A percentile compares a stretch with the other conserved stretches of the same genome.
These are phyloP conservation scores for Xerus rutilus DNA, from an alignment of 2,797 vertebrate species.

Conservation along the genomic window DNA sequence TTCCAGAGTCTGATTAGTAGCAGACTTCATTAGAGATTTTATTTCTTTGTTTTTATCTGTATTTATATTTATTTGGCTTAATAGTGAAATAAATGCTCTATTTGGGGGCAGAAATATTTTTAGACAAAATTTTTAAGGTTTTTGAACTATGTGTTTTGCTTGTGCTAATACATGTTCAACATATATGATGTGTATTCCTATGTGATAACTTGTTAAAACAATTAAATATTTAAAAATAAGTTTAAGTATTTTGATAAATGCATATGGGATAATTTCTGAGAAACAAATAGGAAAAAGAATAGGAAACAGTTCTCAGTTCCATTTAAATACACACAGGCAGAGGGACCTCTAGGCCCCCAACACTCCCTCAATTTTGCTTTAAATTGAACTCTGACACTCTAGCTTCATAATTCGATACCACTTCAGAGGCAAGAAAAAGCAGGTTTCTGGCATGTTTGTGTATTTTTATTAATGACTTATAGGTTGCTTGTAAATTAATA, in stretches of 20 bases:
- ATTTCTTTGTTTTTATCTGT: neutral
- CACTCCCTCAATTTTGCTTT: neutral
- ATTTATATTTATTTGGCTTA: neutral
- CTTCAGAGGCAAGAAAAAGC: neutral
- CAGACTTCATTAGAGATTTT: neutral
- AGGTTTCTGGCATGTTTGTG: neutral
- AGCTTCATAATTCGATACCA: neutral
- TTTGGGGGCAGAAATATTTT: neutral
- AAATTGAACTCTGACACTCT: neutral
- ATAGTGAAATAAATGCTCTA: neutral
- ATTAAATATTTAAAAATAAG: neutral
- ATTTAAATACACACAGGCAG: neutral
- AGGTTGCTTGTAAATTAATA: neutral
- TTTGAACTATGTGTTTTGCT: neutral
- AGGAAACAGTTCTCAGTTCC: accelerated
- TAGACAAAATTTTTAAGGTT: neutral
- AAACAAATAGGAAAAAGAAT: neutral
- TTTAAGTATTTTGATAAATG: neutral
- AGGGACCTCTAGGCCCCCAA: neutral
- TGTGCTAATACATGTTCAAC: neutral
- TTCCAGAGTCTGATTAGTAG: neutral
- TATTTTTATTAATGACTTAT: neutral
- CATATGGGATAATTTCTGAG: neutral
- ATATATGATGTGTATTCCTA: neutral
- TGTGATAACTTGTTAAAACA: neutral